These are phyloP conservation scores for Gnathonemus longibarbis DNA, from an alignment of 2,113 vertebrate genomes.

Conservation along the genomic window DNA sequence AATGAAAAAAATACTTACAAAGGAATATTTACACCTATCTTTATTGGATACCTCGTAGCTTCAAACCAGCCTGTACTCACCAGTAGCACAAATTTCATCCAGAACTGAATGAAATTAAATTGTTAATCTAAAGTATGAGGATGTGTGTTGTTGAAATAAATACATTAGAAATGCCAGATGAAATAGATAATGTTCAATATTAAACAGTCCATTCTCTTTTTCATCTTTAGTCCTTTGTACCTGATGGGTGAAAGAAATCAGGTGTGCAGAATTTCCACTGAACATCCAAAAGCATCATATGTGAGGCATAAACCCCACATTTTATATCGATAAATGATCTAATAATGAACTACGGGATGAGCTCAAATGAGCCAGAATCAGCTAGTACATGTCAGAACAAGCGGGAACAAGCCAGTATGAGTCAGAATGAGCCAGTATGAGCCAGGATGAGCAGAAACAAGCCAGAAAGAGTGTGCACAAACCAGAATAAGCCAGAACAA, in stretches of 20 bases:
- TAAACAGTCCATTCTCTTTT: neutral
- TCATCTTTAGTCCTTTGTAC: neutral
- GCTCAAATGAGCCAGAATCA: neutral
- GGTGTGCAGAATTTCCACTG: neutral
- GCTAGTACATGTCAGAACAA: neutral
- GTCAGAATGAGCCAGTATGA: neutral
- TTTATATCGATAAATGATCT: neutral
- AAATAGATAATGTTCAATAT: neutral
- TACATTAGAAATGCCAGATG: neutral
- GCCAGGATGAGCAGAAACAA: neutral
- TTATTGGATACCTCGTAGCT: neutral
- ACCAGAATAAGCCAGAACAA: neutral
- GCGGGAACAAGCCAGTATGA: neutral
- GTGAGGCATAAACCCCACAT: neutral
- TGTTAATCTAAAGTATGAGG: neutral
- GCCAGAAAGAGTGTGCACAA: neutral
- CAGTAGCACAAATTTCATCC: neutral
- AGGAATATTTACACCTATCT: neutral
- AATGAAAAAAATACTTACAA: neutral
- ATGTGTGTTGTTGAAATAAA: constrained; percentile 38
- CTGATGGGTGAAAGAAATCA: neutral
- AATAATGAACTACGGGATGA: neutral
- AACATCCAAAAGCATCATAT: neutral
- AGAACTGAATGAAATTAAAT: neutral
- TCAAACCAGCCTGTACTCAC: neutral